Evolutionary conservation across 2,113 vertebrate species (phyloP).

Genomic region (Calonectris borealis): DNA sequence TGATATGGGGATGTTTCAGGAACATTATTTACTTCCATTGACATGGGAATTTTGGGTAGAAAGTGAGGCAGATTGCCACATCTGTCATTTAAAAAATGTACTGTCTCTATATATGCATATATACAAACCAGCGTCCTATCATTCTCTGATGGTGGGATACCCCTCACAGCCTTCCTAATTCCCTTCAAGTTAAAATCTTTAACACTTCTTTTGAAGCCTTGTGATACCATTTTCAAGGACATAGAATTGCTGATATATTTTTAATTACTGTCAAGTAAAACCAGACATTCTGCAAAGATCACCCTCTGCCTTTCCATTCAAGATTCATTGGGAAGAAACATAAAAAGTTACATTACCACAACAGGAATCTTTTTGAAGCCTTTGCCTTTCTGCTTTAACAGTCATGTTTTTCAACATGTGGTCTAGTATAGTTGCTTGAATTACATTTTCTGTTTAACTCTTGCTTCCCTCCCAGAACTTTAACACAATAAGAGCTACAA

Average conservation of each 20-base stretch:
- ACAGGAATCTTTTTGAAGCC: constrained; percentile 71
- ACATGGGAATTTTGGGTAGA: neutral
- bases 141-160: neutral
- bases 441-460: constrained; percentile 81
- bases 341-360: constrained; percentile 51
- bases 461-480: constrained; percentile 82
- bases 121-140: neutral
- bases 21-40: neutral
- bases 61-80: neutral
- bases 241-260: neutral
- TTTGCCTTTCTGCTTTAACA: constrained; percentile 81
- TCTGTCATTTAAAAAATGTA: neutral
- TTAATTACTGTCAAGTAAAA: constrained; percentile 27
- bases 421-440: constrained; percentile 84
- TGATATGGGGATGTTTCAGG: neutral
- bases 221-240: neutral
- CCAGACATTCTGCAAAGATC: neutral
- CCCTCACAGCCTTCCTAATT: neutral
- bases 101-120: neutral
- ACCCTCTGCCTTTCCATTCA: neutral
- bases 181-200: neutral
- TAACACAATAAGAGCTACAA: constrained; percentile 88
- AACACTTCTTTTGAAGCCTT: constrained; percentile 8
- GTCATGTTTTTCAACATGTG: constrained; percentile 87
- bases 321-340: constrained; percentile 12